A percentile compares a stretch with the other conserved stretches of the same genome.
Evolutionary conservation across 2,888 invertebrate species (phyloP).

Genomic region (Rhopalosiphum nymphaeae): DNA sequence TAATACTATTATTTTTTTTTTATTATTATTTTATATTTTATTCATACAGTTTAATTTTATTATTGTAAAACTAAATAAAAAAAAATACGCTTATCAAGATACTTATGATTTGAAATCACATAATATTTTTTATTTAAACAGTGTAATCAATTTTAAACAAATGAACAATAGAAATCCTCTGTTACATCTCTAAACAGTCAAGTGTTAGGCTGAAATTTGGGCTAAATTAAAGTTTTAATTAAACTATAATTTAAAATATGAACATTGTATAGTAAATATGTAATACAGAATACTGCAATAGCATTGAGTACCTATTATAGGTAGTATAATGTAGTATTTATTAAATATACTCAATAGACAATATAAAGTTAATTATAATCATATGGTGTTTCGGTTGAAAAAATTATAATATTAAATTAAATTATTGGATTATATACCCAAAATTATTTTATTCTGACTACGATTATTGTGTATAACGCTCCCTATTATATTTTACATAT

Average conservation of each 20-base stretch:
- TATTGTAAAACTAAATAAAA: not conserved
- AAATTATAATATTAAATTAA: not conserved
- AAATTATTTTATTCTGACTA: not conserved
- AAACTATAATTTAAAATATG: not conserved
- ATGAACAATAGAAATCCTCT: not conserved
- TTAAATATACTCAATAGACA: too few relatives aligned
- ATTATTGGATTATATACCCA: not conserved
- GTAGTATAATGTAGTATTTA: not conserved
- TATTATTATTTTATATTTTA: not conserved
- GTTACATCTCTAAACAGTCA: not conserved
- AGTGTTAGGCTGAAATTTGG: not conserved
- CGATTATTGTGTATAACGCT: not conserved
- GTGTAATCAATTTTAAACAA: not conserved
- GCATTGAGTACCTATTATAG: not conserved
- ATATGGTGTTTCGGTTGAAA: not conserved
- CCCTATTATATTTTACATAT: not conserved
- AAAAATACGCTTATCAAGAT: too few relatives aligned
- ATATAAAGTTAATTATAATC: too few relatives aligned
- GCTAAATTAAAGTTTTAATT: too few relatives aligned
- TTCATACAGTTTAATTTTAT: not conserved
- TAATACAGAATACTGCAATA: not conserved
- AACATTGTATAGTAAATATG: not conserved
- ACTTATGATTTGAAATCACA: too few relatives aligned
- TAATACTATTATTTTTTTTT: not conserved
- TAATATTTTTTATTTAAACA: not conserved